Evolutionary conservation across 2,113 vertebrate genomes (phyloP), one percentile per base, ranked within the genome.

Genomic region (Myotis yumanensis): DNA sequence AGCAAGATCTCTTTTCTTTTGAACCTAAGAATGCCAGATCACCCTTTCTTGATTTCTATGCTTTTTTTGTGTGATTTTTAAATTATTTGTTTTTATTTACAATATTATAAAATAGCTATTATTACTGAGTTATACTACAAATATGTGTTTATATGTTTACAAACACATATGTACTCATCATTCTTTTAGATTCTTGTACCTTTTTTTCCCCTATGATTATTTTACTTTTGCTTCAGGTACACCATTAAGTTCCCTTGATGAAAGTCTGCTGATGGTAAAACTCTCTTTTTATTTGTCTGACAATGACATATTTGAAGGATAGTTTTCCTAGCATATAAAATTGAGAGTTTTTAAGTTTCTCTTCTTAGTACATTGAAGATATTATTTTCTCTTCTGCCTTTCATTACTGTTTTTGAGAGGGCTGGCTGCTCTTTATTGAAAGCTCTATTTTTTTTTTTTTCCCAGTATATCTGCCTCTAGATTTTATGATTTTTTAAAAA

Each of bases 51-150:
- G 18, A 90, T 92, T 92, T 30, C 0, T 46, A 8, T 86, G 68
- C 25, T 77, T 43, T 66, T 83, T 82, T 82, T 87, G 25, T 92
- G 46, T 89, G 32, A 43, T 79, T 82, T 23, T 92, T 90, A 66
- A 85, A 66, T 72, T 83, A 0, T 84, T 28, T 89, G 17, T 85
- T 9, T 4, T 73, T 77, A 25, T 66, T 92, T 92, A 90, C 30
- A 23, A 5, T 52, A 51, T 68, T 84, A 17, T 52, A 62, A 73
- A 46, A 79, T 86, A 73, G n/a, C n/a, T 77, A 3, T 89, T 92
- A 32, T 54, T 93, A 12, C 35, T 64, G n/a, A 91, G 17, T 75
- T 66, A 66, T 51, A 37, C 37, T 83, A 51, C 15, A 83, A 25
- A 76, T 81, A 43, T 14, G 9, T 52, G 4, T 81, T 9, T 88